Evolutionary conservation across 1,140 invertebrate species (phyloP), one percentile per base, ranked within the genome.

Genomic region (Drosophila tristis): DNA sequence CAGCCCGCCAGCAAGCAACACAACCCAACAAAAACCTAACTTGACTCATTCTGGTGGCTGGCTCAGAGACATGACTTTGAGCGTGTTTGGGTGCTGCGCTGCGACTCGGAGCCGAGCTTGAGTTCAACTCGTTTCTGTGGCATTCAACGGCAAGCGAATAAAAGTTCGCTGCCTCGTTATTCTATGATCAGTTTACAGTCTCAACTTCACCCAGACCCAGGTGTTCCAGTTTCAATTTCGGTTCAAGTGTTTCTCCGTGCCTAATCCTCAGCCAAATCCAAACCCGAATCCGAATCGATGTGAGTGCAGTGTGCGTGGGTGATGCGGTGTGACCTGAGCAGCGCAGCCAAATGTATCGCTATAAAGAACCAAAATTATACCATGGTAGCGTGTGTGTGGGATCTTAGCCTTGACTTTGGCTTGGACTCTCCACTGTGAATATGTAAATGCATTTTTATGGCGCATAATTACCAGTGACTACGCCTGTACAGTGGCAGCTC

Each of bases 141-240:
- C 87, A 90, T 90, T 90, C 87, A 87, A 87, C 87, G 63, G 56
- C 70, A 62, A 77, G 62, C 84, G 79, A 85, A 90, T 90, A 90
- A 84, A 90, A 90, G 81, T 87, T 74, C 71, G 77, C 59, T 56
- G 51, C 57, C 58, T 71, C 66, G 79, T 76, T 68, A 78, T 90
- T 90, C 87, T 84, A 84, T 68, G 68, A 58, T 90, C 87, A 90
- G 87, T 90, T 73, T 87, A 78, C 77, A 74, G 68, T 64, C 68
- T 73, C 64, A 73, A 72, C 77, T 54, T 60, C 72, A 49, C 73
- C 71, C 67, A 68, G 49, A 51, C 60, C 71, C 53, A 76, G 72
- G 72, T 70, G 61, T 80, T 86, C 80, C 70, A 79, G 72, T 86
- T 80, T 62, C 62, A 61, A 9, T 35, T 35, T 70, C 72, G 50